Evolutionary conservation across 2,888 invertebrate species (phyloP), one percentile per base, ranked within the genome.

Genomic region (Tachystola acroxantha): DNA sequence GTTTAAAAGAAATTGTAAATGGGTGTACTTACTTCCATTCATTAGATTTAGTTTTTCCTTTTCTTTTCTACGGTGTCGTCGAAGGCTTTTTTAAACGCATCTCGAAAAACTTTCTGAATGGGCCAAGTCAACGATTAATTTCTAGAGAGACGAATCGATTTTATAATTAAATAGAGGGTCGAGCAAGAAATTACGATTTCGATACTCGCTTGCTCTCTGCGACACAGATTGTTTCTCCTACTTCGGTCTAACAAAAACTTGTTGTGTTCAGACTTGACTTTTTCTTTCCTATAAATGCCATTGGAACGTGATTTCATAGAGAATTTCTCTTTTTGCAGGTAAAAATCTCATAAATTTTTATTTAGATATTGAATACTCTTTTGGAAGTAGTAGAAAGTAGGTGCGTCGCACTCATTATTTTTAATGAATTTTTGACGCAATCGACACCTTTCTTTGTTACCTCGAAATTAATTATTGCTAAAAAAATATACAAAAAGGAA

Each of bases 401-500:
- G 48, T 54, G n/a, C 24, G 24, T 24, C 24, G 24, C 24, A 24
- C 56, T 75, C 73, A 71, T 74, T 74, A 72, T 70, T 78, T 75
- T 72, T 70, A 60, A 66, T 57, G 57, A 60, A 66, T 70, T 70
- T 42, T 63, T 57, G 50, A 58, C 62, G 80, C 72, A 71, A 81
- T 77, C 77, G 73, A 81, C 76, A 81, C 80, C 81, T 74, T 55
- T 59, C 59, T 63, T 72, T 68, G 72, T 71, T 73, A 72, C 66
- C 64, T 61, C 59, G 53, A 69, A 71, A 78, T 77, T 84, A 84
- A 84, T 85, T 81, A 77, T 69, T 66, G 58, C 46, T 54, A 57
- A 70, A 72, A 71, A 61, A 68, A 54, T 60, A 57, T 41, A 54
- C 53, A 61, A 65, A 74, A 75, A 68, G 56, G 52, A 53, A 51